A percentile compares a stretch with the other conserved stretches of the same genome.
Conservation (phyloP, 1,140 invertebrate species). For the Helicoverpa zea region DNA sequence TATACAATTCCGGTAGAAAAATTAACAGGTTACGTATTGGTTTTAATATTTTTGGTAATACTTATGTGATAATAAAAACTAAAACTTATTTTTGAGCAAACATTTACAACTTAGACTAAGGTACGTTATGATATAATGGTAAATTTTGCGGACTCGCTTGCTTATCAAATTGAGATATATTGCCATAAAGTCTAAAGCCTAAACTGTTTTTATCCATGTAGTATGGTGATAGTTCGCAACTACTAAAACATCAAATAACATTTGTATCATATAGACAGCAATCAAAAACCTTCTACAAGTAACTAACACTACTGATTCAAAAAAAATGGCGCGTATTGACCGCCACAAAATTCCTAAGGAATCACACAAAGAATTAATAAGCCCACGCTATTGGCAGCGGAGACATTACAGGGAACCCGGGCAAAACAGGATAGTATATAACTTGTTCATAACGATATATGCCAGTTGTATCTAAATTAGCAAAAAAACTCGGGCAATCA, state of each 20-base stretch:
- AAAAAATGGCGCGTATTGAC: background rate
- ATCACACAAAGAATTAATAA: background rate
- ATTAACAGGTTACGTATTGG: background rate
- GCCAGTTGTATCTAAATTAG: background rate
- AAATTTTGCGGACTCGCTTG: background rate
- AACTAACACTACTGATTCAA: constrained; percentile 14
- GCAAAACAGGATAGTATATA: background rate
- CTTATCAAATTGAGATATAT: background rate
- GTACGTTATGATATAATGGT: background rate
- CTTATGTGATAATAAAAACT: constrained; percentile 5
- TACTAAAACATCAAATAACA: background rate
- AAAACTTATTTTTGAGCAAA: constrained; percentile 38
- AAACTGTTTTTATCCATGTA: no score
- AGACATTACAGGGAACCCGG: background rate
- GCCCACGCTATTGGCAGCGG: background rate
- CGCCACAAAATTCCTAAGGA: background rate
- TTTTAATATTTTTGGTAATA: constrained; percentile 9
- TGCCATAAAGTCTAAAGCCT: background rate
- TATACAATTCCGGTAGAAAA: constrained; percentile 17
- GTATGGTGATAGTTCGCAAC: background rate
- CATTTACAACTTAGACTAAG: constrained; percentile 44
- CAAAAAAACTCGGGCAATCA: background rate
- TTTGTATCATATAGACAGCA: background rate
- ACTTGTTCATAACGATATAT: constrained; percentile 1
- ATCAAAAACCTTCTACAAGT: constrained; percentile 1